Evolutionary conservation across 2,113 vertebrate genomes (phyloP).

Genomic region (Notechis scutatus): DNA sequence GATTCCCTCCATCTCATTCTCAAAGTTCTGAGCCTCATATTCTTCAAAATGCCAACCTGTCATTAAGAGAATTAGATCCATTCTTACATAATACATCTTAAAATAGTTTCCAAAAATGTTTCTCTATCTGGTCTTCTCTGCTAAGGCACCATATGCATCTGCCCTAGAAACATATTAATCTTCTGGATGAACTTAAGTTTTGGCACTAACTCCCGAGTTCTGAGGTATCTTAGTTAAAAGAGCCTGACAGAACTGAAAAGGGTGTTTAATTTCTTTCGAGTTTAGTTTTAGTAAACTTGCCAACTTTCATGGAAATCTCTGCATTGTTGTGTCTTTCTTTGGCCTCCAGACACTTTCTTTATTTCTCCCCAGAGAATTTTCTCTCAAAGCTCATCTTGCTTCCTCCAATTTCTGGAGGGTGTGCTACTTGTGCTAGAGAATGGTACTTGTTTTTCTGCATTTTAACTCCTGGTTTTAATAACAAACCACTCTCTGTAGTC

Average conservation of each 20-base stretch:
- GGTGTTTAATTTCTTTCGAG: not conserved
- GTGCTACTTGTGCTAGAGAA: not conserved
- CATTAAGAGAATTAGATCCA: not conserved
- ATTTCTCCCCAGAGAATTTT: not conserved
- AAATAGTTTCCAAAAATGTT: not conserved
- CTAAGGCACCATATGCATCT: not conserved
- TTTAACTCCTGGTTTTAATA: not conserved
- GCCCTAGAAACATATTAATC: not conserved
- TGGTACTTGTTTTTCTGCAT: not conserved
- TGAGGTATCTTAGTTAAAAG: not conserved
- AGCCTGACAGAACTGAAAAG: not conserved
- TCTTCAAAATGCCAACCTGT: not conserved
- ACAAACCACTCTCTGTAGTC: not conserved
- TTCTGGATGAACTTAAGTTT: not conserved
- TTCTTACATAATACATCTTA: not conserved
- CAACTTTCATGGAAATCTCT: not conserved
- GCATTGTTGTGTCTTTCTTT: not conserved
- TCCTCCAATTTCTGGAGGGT: not conserved
- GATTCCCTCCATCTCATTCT: too few relatives aligned
- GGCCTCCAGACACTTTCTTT: not conserved
- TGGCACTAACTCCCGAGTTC: not conserved
- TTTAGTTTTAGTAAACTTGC: not conserved
- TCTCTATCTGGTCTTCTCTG: not conserved
- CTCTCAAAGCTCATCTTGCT: not conserved
- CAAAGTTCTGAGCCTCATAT: not conserved